Conservation (phyloP, 2,797 vertebrate species). For the Lacerta bilineata region DNA sequence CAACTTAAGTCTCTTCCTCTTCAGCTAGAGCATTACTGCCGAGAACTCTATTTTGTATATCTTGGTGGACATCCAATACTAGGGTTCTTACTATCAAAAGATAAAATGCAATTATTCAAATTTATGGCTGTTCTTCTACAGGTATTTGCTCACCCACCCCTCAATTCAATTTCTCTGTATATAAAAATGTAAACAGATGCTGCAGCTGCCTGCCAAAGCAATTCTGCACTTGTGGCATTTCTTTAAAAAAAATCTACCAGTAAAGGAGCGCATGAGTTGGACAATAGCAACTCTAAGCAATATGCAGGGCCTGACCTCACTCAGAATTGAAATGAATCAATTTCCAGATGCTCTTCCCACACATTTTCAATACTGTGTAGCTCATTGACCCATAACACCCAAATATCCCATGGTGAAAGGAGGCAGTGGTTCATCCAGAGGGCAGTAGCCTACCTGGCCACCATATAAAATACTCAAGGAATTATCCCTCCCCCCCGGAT, state of each 20-base stretch:
- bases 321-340: constrained; percentile 23
- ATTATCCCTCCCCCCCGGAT: background rate
- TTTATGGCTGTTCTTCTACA: background rate
- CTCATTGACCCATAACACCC: constrained; percentile 20
- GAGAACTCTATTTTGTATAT: background rate
- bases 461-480: background rate
- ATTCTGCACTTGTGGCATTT: background rate
- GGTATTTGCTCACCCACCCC: background rate
- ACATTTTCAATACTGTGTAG: background rate
- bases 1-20: background rate
- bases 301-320: background rate
- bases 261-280: background rate
- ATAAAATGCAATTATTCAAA: background rate
- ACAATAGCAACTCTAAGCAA: background rate
- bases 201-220: background rate
- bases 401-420: constrained; percentile 3
- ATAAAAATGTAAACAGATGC: background rate
- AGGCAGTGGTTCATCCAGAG: background rate
- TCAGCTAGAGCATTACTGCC: background rate
- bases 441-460: background rate
- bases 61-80: background rate
- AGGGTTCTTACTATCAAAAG: background rate
- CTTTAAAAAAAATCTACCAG: background rate
- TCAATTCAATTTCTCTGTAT: background rate
- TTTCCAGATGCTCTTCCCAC: constrained; percentile 2